Conservation (phyloP, 2,797 vertebrate genomes). For the Triplophysa bombifrons region DNA sequence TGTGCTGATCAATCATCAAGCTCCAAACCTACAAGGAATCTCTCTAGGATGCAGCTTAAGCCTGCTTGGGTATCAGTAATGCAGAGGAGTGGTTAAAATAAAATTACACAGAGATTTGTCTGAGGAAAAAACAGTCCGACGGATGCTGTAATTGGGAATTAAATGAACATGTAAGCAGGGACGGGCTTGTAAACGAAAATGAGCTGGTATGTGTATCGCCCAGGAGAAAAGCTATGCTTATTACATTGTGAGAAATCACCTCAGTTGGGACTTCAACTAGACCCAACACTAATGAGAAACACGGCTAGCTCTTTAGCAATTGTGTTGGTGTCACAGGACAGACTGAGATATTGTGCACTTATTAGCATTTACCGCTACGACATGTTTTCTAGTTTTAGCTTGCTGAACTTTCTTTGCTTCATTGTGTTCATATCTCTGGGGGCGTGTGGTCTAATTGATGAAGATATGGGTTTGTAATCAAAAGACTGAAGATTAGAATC, state of each 20-base stretch:
- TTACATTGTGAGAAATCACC: slow-evolving; percentile 7
- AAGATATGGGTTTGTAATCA: slow-evolving; percentile 7
- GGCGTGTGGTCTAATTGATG: slow-evolving; percentile 1
- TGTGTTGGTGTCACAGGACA: neutral
- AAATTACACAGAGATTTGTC: slow-evolving; percentile 2
- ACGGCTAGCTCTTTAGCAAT: slow-evolving; percentile 4
- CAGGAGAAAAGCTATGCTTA: neutral
- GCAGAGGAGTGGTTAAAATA: slow-evolving; percentile 18
- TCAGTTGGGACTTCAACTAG: neutral
- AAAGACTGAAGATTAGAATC: neutral
- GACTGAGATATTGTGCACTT: neutral
- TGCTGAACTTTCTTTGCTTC: neutral
- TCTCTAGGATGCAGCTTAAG: slow-evolving; percentile 11
- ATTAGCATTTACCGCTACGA: slow-evolving; percentile 4
- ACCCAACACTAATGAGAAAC: slow-evolving; percentile 7
- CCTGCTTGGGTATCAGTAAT: slow-evolving; percentile 19
- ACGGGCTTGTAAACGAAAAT: neutral
- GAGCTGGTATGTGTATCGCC: neutral
- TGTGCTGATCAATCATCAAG: slow-evolving; percentile 50
- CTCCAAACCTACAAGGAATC: slow-evolving; percentile 29
- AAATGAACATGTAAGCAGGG: slow-evolving; percentile 44
- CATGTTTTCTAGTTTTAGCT: neutral
- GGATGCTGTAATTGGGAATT: slow-evolving; percentile 37
- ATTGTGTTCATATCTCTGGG: slow-evolving; percentile 2
- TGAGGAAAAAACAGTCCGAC: neutral